phyloP scores from a whole-genome alignment of 2,797 vertebrate genomes.

The Ctenopoma kingsleyae region DNA sequence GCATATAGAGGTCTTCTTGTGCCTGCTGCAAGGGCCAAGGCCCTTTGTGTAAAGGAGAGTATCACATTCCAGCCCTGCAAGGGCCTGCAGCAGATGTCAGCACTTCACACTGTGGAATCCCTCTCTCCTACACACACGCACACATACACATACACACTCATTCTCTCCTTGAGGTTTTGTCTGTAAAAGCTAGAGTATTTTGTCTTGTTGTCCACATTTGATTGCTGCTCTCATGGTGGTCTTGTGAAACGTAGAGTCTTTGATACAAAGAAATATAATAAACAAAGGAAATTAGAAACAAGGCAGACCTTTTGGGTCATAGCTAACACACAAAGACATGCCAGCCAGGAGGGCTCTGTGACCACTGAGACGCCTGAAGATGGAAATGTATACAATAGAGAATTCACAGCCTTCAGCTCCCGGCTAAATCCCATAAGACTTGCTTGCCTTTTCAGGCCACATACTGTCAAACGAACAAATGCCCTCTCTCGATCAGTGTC shows the following conservation, averaged over 20 bases:
- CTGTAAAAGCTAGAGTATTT: constrained; percentile 79
- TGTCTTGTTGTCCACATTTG: constrained; percentile 76
- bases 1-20: constrained; percentile 71
- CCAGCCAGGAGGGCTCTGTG: constrained; percentile 44
- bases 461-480: constrained; percentile 64
- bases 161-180: constrained; percentile 74
- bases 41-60: constrained; percentile 83
- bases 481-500: constrained; percentile 25
- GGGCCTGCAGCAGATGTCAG: constrained; percentile 87
- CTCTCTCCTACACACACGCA: constrained; percentile 54
- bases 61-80: constrained; percentile 86
- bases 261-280: constrained; percentile 80
- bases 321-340: constrained; percentile 58
- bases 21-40: constrained; percentile 73
- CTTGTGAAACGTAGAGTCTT: constrained; percentile 68
- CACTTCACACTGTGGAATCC: constrained; percentile 85
- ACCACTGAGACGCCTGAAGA: constrained; percentile 37
- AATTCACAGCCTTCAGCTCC: constrained; percentile 48
- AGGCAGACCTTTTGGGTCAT: constrained; percentile 69
- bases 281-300: constrained; percentile 84
- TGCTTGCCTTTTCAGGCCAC: constrained; percentile 40
- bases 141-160: constrained; percentile 35
- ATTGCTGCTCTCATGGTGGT: constrained; percentile 84
- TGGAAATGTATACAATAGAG: constrained; percentile 70
- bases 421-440: constrained; percentile 63